Percentiles rank a stretch among this genome's conserved stretches.
These are phyloP conservation scores for Boleophthalmus pectinirostris DNA, from an alignment of 2,113 vertebrate genomes.

Conservation along the genomic window DNA sequence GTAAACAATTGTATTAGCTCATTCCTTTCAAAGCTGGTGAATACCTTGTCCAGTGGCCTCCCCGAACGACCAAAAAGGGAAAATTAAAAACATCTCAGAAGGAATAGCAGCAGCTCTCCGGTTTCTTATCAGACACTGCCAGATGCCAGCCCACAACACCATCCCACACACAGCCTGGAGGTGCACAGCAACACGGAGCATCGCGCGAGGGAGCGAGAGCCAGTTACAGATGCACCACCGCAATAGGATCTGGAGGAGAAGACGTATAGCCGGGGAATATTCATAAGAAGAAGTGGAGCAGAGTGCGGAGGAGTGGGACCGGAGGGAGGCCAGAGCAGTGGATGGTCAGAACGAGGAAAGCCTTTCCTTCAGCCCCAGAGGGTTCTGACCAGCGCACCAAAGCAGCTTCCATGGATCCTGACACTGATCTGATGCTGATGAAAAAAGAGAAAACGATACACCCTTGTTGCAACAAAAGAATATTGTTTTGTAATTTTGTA, in stretches of 20 bases:
- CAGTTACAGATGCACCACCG: slow-evolving; percentile 45
- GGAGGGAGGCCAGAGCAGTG: slow-evolving; percentile 38
- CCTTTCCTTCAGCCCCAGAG: slow-evolving; percentile 29
- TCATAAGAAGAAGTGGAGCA: slow-evolving; percentile 61
- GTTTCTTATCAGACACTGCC: slow-evolving; percentile 76
- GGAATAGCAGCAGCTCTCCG: slow-evolving; percentile 55
- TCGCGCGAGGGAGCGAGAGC: slow-evolving; percentile 41
- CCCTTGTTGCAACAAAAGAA: background rate
- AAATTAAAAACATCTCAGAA: slow-evolving; percentile 46
- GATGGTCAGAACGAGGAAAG: slow-evolving; percentile 33
- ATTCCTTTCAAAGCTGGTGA: slow-evolving; percentile 36
- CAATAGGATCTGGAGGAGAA: slow-evolving; percentile 40
- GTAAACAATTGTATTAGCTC: slow-evolving; percentile 18
- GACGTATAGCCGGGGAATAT: slow-evolving; percentile 60
- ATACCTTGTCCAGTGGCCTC: slow-evolving; percentile 34
- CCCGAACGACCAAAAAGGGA: slow-evolving; percentile 2
- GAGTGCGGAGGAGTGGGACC: slow-evolving; percentile 54
- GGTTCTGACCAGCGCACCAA: slow-evolving; percentile 40
- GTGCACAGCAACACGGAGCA: slow-evolving; percentile 64
- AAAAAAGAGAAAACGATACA: background rate
- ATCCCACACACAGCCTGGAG: slow-evolving; percentile 73
- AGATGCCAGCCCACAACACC: slow-evolving; percentile 72
- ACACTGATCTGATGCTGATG: background rate
- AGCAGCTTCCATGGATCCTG: slow-evolving; percentile 31
- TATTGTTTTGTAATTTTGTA: background rate